Evolutionary conservation across 1,140 invertebrate genomes (phyloP).

Genomic region (Drosophila rhopaloa): DNA sequence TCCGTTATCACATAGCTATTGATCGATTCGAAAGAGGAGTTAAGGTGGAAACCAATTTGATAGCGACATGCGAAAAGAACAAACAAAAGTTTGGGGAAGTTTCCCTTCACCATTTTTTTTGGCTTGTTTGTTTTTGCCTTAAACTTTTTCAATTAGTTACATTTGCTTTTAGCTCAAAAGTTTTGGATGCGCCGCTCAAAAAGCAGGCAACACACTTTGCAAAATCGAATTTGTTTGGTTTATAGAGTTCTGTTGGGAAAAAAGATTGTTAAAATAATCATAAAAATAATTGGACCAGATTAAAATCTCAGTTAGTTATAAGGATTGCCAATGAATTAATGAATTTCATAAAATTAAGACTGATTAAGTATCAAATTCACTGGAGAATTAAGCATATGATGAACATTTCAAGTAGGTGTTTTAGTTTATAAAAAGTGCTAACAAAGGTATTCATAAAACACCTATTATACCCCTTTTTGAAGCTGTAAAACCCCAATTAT

Average conservation of each 20-base stretch:
- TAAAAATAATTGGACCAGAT: too few relatives aligned
- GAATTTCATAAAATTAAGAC: too few relatives aligned
- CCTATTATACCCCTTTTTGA: not conserved
- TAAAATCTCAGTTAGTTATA: too few relatives aligned
- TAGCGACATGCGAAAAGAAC: slow-evolving; percentile 11
- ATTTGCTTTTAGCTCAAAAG: slow-evolving; percentile 55
- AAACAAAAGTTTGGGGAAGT: slow-evolving; percentile 17
- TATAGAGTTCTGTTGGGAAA: not conserved
- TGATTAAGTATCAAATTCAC: too few relatives aligned
- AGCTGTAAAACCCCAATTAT: not conserved
- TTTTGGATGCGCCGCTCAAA: slow-evolving; percentile 32
- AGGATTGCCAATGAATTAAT: too few relatives aligned
- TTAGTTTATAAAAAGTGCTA: too few relatives aligned
- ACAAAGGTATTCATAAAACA: too few relatives aligned
- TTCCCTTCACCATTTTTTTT: slow-evolving; percentile 19
- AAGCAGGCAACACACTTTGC: slow-evolving; percentile 27
- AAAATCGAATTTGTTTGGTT: slow-evolving; percentile 20
- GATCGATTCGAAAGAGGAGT: slow-evolving; percentile 3
- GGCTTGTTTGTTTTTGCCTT: slow-evolving; percentile 52
- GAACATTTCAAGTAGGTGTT: too few relatives aligned
- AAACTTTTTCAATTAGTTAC: slow-evolving; percentile 75
- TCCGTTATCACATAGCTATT: slow-evolving; percentile 99
- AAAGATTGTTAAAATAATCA: slow-evolving; percentile 20
- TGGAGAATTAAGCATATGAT: too few relatives aligned
- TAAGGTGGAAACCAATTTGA: slow-evolving; percentile 50